A percentile compares a stretch with the other conserved stretches of the same genome.
These are phyloP conservation scores for Cydia strobilella DNA, from an alignment of 1,140 invertebrate species.

Conservation along the genomic window DNA sequence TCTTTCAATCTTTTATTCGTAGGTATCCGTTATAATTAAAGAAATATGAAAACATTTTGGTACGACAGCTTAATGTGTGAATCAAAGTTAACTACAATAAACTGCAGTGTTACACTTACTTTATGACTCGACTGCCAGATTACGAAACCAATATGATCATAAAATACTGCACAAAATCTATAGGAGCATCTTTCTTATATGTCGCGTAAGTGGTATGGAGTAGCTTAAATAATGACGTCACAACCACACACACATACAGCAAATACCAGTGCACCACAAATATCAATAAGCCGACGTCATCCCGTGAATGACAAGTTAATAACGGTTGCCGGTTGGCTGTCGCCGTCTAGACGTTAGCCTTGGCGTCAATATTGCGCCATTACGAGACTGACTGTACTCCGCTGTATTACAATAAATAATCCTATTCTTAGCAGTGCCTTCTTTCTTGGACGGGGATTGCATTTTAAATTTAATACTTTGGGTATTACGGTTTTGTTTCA, in stretches of 20 bases:
- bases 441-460: neutral
- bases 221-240: slow-evolving; percentile 15
- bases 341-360: slow-evolving; percentile 29
- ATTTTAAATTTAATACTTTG: slow-evolving; percentile 8
- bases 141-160: too few relatives aligned
- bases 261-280: slow-evolving; percentile 14
- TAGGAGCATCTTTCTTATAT: neutral
- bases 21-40: too few relatives aligned
- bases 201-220: neutral
- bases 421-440: slow-evolving; percentile 5
- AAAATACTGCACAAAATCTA: too few relatives aligned
- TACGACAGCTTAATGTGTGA: too few relatives aligned
- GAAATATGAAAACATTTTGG: too few relatives aligned
- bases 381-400: slow-evolving; percentile 13
- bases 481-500: neutral
- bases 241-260: neutral
- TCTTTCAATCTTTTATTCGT: too few relatives aligned
- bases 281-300: slow-evolving; percentile 28
- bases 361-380: slow-evolving; percentile 13
- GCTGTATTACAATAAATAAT: slow-evolving; percentile 18
- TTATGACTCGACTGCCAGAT: too few relatives aligned
- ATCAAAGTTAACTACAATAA: too few relatives aligned
- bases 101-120: too few relatives aligned
- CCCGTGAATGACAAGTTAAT: slow-evolving; percentile 31
- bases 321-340: neutral